Percentiles rank a stretch among this genome's conserved stretches.
These are phyloP conservation scores for Tachina fera DNA, from an alignment of 2,888 invertebrate genomes.

Conservation along the genomic window DNA sequence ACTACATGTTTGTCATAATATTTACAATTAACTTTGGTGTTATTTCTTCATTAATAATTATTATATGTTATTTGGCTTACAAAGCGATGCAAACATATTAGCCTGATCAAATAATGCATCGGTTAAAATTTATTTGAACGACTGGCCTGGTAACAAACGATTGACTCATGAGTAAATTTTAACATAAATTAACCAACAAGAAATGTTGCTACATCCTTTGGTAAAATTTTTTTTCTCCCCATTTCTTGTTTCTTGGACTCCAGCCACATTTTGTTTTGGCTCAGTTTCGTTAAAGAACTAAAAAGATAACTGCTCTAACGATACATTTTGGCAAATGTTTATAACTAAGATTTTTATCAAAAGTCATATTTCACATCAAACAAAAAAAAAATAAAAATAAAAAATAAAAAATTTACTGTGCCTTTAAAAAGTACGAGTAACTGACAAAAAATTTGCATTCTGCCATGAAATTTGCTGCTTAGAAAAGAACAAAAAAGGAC, in stretches of 20 bases:
- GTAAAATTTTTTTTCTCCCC: too few species aligned
- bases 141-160: too few species aligned
- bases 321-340: conserved; percentile 29
- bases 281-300: conserved; percentile 2
- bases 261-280: conserved; percentile 31
- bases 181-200: too few species aligned
- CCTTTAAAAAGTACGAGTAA: neutral
- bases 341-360: conserved; percentile 7
- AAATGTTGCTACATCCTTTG: too few species aligned
- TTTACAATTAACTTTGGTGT: too few species aligned
- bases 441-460: conserved; percentile 15
- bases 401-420: neutral
- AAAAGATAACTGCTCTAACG: neutral
- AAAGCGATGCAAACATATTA: too few species aligned
- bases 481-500: neutral
- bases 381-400: neutral
- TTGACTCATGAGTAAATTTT: too few species aligned
- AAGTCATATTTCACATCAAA: neutral
- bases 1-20: too few species aligned
- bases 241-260: conserved; percentile 3
- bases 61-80: too few species aligned
- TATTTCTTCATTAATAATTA: too few species aligned
- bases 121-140: too few species aligned
- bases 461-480: neutral
- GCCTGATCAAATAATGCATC: too few species aligned